These are phyloP conservation scores for Hoplostethus atlanticus DNA, from an alignment of 2,797 vertebrate species.

Conservation along the genomic window DNA sequence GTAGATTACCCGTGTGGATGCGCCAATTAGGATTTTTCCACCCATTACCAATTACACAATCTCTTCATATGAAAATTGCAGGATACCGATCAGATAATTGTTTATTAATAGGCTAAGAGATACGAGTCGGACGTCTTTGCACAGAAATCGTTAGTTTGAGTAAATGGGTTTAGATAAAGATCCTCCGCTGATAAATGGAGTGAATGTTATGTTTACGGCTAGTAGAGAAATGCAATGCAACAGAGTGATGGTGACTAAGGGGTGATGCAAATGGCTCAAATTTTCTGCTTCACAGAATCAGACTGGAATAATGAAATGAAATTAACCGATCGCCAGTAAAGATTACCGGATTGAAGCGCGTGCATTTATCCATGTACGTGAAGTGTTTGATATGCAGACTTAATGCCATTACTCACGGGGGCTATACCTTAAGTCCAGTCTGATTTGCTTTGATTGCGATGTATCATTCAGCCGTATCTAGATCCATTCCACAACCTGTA, in stretches of 20 bases:
- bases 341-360: constrained; percentile 35
- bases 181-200: constrained; percentile 45
- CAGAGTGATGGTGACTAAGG: neutral
- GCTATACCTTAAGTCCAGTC: constrained; percentile 35
- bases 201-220: constrained; percentile 56
- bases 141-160: constrained; percentile 26
- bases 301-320: constrained; percentile 58
- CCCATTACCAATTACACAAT: constrained; percentile 46
- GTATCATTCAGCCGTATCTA: constrained; percentile 40
- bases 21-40: constrained; percentile 55
- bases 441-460: constrained; percentile 50
- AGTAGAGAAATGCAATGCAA: constrained; percentile 9
- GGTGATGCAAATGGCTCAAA: constrained; percentile 49
- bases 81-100: constrained; percentile 17
- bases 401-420: constrained; percentile 48
- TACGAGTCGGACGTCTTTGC: constrained; percentile 35
- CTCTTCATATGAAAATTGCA: constrained; percentile 34
- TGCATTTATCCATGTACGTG: constrained; percentile 25
- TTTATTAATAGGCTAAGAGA: constrained; percentile 27
- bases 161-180: constrained; percentile 49
- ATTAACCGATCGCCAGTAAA: constrained; percentile 56
- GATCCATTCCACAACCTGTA: constrained; percentile 72
- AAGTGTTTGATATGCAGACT: constrained; percentile 53
- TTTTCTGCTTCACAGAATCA: constrained; percentile 61
- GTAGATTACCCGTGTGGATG: constrained; percentile 57